These are phyloP conservation scores for Tetragnatha versicolor DNA, from an alignment of 1,140 invertebrate genomes.

Conservation along the genomic window DNA sequence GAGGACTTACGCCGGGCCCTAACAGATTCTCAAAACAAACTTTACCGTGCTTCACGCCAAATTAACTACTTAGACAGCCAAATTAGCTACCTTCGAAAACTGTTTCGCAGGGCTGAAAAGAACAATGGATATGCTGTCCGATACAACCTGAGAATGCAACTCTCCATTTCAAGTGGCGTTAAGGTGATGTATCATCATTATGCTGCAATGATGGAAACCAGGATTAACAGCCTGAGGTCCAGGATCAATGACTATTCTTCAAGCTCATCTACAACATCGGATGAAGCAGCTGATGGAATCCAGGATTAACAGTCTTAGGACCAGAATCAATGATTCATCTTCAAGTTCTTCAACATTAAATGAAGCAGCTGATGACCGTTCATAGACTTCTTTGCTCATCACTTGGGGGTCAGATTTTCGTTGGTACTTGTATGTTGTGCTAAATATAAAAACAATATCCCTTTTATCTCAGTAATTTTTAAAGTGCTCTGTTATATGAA, in stretches of 20 bases:
- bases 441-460: too few relatives aligned
- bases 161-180: conserved; percentile 44
- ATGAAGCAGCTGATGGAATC: conserved; percentile 3
- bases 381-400: too few relatives aligned
- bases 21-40: neutral
- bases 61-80: conserved; percentile 10
- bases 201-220: conserved; percentile 4
- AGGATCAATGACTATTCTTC: neutral
- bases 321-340: too few relatives aligned
- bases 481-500: too few relatives aligned
- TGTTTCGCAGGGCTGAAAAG: conserved; percentile 38
- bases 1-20: neutral
- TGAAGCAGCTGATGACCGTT: too few relatives aligned
- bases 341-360: too few relatives aligned
- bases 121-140: conserved; percentile 31
- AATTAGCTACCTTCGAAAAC: conserved; percentile 24
- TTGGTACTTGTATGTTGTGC: too few relatives aligned
- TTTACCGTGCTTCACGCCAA: neutral
- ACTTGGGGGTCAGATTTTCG: too few relatives aligned
- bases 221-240: neutral
- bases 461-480: too few relatives aligned
- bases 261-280: neutral
- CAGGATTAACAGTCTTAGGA: too few relatives aligned
- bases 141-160: conserved; percentile 47
- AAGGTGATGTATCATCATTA: conserved; percentile 51